A percentile compares a stretch with the other conserved stretches of the same genome.
Evolutionary conservation across 2,888 invertebrate species (phyloP).

Genomic region (Cryptocheilus praepositus): DNA sequence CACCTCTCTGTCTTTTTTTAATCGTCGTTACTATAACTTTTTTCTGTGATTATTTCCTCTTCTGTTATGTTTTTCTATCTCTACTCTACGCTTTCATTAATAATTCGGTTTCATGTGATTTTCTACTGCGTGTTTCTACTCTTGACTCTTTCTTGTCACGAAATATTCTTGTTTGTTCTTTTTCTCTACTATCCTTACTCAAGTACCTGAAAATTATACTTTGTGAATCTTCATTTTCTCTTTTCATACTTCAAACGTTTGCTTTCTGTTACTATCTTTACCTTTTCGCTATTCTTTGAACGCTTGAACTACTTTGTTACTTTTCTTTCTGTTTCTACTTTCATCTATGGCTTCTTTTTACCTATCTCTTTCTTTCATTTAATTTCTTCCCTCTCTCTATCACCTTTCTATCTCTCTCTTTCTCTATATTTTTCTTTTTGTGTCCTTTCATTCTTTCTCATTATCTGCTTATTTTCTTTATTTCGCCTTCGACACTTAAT

Average conservation of each 20-base stretch:
- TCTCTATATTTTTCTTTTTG: no score
- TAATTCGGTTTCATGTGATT: conserved; percentile 19
- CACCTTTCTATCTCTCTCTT: conserved; percentile 9
- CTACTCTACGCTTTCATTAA: conserved; percentile 4
- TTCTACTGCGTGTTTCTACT: conserved; percentile 8
- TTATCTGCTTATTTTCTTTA: conserved; percentile 9
- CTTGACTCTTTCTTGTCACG: conserved; percentile 11
- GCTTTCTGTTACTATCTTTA: conserved; percentile 15
- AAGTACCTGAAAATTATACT: not conserved
- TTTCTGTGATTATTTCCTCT: conserved; percentile 10
- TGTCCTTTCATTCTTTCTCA: conserved; percentile 6
- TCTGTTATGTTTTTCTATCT: not conserved
- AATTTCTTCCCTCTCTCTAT: conserved; percentile 12
- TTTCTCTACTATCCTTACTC: not conserved
- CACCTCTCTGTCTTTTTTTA: not conserved
- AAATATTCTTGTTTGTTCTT: not conserved
- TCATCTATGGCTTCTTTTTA: conserved; percentile 20
- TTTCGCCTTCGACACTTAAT: conserved; percentile 13
- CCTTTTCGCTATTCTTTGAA: not conserved
- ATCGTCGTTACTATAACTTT: conserved; percentile 1
- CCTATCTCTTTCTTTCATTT: conserved; percentile 24
- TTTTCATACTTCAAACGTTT: not conserved
- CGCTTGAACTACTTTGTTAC: not conserved
- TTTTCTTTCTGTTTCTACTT: conserved; percentile 9
- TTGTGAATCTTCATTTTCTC: no score